These are phyloP conservation scores for Lottia gigantea DNA, from an alignment of 2,888 invertebrate species.

Conservation along the genomic window DNA sequence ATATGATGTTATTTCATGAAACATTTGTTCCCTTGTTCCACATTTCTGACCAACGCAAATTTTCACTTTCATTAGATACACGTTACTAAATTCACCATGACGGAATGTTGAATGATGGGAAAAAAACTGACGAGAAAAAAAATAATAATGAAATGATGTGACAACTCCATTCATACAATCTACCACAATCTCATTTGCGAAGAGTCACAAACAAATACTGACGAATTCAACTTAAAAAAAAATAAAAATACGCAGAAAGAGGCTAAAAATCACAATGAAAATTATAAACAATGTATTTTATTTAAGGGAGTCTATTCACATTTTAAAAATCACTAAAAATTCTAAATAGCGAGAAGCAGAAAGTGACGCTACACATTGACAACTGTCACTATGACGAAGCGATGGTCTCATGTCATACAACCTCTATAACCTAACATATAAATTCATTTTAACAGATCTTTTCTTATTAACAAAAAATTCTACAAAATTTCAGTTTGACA, in stretches of 20 bases:
- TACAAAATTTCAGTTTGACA: too few relatives aligned
- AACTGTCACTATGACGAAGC: too few relatives aligned
- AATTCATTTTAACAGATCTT: constrained; percentile 2
- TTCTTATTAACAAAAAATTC: background rate
- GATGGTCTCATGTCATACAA: too few relatives aligned
- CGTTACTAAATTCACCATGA: background rate
- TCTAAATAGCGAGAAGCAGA: too few relatives aligned
- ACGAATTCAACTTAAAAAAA: background rate
- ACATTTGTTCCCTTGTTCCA: too few relatives aligned
- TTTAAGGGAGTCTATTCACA: background rate
- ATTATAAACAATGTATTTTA: background rate
- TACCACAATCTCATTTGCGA: background rate
- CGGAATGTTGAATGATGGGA: constrained; percentile 4
- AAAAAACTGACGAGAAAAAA: background rate
- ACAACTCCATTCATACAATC: background rate
- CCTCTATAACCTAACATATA: background rate
- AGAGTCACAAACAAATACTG: constrained; percentile 9
- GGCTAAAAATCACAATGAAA: constrained; percentile 8
- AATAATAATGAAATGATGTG: background rate
- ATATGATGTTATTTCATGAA: too few relatives aligned
- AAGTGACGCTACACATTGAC: too few relatives aligned
- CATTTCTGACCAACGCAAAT: too few relatives aligned
- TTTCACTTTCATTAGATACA: too few relatives aligned
- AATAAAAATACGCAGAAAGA: background rate
- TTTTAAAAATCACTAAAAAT: constrained; percentile 5